These are phyloP conservation scores for Caloenas nicobarica DNA, from an alignment of 2,113 vertebrate species.

Conservation along the genomic window DNA sequence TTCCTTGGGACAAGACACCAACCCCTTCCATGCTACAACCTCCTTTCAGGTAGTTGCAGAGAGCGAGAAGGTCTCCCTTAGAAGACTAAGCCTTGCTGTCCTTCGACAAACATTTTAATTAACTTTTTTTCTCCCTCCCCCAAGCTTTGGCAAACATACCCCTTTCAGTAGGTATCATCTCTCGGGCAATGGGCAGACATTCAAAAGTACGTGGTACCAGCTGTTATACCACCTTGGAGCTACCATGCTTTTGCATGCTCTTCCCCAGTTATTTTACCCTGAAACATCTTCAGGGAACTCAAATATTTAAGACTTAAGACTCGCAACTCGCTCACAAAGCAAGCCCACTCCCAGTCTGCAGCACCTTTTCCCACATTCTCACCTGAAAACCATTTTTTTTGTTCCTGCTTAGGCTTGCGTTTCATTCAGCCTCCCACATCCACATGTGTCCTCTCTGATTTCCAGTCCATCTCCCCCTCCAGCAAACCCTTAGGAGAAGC, in stretches of 20 bases:
- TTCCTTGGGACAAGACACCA: too few species aligned
- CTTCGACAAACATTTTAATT: neutral
- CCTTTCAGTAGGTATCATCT: neutral
- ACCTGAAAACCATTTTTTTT: neutral
- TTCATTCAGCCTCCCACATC: neutral
- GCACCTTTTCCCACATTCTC: neutral
- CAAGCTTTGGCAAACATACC: neutral
- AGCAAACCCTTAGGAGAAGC: neutral
- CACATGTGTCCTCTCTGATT: neutral
- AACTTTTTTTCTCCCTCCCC: rapidly evolving
- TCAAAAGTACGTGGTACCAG: neutral
- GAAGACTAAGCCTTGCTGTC: neutral
- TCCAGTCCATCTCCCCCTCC: neutral
- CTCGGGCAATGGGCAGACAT: rapidly evolving
- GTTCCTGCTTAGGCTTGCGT: neutral
- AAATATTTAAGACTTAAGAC: neutral
- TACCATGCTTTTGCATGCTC: rapidly evolving
- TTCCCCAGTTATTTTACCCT: neutral
- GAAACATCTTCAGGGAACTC: neutral
- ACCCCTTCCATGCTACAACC: too few species aligned
- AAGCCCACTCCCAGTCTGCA: neutral
- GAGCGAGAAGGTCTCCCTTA: too few species aligned
- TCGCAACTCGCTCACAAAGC: neutral
- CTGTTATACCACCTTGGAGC: neutral
- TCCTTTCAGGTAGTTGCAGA: too few species aligned